A percentile compares a stretch with the other conserved stretches of the same genome.
Conservation (phyloP, 1,140 invertebrate genomes). For the Penaeus vannamei region DNA sequence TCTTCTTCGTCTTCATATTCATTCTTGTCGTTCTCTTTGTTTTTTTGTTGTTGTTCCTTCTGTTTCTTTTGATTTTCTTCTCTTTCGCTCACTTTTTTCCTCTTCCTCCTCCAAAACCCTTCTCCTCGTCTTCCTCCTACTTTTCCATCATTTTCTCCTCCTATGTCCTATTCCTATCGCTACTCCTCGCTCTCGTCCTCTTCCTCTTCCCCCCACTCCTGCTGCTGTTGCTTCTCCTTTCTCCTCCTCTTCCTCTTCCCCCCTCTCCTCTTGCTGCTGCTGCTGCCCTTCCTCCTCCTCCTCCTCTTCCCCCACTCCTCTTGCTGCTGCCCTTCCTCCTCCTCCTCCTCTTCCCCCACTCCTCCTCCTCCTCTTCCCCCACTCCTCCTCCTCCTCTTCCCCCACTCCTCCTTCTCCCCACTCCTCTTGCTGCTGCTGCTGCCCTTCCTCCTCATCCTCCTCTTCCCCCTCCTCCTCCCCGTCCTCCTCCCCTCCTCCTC, state of each 20-base stretch:
- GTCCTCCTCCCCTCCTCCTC: not conserved
- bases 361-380: not conserved
- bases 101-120: constrained; percentile 33
- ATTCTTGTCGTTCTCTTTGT: constrained; percentile 19
- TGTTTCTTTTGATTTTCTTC: constrained; percentile 21
- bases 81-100: not conserved
- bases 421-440: not conserved
- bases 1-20: constrained; percentile 66
- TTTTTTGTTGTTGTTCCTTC: constrained; percentile 46
- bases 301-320: constrained; percentile 43
- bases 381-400: constrained; percentile 5
- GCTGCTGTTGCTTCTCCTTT: constrained; percentile 32
- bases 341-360: not conserved
- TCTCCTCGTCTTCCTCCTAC: constrained; percentile 67
- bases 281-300: constrained; percentile 45
- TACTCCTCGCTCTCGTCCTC: constrained; percentile 60
- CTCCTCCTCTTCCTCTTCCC: constrained; percentile 37
- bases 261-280: constrained; percentile 36
- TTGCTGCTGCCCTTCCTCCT: constrained; percentile 57
- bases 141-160: constrained; percentile 47
- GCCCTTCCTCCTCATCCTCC: not conserved
- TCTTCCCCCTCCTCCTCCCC: not conserved
- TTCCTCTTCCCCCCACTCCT: constrained; percentile 63
- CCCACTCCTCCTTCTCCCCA: not conserved
- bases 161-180: constrained; percentile 62